Percentiles rank a stretch among this genome's conserved stretches.
Evolutionary conservation across 2,797 vertebrate species (phyloP).

Genomic region (Gymnopithys bicolor): DNA sequence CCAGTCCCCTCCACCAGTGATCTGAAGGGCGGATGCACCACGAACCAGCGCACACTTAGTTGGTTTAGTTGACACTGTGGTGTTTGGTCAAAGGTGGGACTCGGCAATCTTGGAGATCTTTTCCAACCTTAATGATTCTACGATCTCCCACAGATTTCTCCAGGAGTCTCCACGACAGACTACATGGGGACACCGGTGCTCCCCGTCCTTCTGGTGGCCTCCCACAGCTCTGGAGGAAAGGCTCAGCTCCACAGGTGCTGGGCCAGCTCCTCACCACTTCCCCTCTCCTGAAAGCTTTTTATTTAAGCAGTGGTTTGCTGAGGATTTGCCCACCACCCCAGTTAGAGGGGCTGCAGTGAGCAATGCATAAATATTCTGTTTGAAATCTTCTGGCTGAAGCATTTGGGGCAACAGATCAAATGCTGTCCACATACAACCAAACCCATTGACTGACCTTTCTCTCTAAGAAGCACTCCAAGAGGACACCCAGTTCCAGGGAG

Average conservation of each 20-base stretch:
- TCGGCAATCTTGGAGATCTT: fast-evolving
- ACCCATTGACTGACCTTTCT: background rate
- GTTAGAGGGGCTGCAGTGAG: background rate
- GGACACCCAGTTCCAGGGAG: background rate
- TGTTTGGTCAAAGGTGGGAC: fast-evolving
- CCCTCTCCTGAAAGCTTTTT: background rate
- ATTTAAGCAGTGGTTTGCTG: fast-evolving
- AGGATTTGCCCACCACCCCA: background rate
- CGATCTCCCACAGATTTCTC: background rate
- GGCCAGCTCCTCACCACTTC: background rate
- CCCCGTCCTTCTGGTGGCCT: background rate
- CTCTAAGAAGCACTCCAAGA: background rate
- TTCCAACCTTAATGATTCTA: fast-evolving
- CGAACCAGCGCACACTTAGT: fast-evolving
- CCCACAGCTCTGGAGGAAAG: fast-evolving
- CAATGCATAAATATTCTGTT: background rate
- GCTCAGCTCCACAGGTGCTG: fast-evolving
- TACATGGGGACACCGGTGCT: fast-evolving
- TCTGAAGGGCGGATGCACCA: background rate
- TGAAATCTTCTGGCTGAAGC: background rate
- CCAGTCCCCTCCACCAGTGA: fast-evolving
- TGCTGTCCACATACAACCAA: fast-evolving
- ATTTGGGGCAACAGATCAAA: background rate
- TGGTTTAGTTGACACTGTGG: background rate
- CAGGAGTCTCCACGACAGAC: background rate